A percentile compares a stretch with the other conserved stretches of the same genome.
Conservation (phyloP, 2,113 vertebrate genomes). For the Thunnus thynnus region DNA sequence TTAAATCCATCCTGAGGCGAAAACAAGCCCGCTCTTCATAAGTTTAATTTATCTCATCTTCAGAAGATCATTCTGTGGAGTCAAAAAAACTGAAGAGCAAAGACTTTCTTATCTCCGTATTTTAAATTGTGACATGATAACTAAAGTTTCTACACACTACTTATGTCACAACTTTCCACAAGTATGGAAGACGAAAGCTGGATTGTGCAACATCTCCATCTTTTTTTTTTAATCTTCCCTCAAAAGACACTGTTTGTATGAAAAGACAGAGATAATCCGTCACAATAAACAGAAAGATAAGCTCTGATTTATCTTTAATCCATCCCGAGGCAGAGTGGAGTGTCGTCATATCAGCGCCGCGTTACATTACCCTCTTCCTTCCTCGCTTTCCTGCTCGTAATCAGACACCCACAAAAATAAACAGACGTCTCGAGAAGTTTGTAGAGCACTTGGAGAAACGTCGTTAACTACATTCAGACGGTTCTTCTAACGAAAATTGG, state of each 20-base stretch:
- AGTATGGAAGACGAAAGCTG: not conserved
- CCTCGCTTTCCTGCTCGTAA: not conserved
- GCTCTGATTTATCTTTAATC: conserved; percentile 33
- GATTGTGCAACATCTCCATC: not conserved
- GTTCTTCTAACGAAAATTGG: too few relatives aligned
- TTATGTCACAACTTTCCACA: not conserved
- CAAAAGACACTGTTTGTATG: not conserved
- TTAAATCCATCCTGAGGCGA: too few relatives aligned
- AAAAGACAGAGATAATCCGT: not conserved
- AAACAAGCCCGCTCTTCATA: too few relatives aligned
- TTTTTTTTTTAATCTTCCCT: conserved; percentile 11
- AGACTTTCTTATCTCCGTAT: not conserved
- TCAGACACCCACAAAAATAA: not conserved
- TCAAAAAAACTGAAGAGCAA: too few relatives aligned
- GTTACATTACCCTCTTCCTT: not conserved
- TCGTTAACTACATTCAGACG: too few relatives aligned
- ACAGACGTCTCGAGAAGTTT: not conserved
- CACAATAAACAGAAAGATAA: conserved; percentile 5
- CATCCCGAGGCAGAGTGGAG: not conserved
- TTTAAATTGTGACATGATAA: not conserved
- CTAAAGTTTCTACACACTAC: not conserved
- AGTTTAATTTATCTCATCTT: not conserved
- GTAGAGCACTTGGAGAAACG: too few relatives aligned
- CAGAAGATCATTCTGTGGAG: not conserved
- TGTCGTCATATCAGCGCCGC: not conserved